Evolutionary conservation across 2,113 vertebrate genomes (phyloP).

Genomic region (Bufo bufo): DNA sequence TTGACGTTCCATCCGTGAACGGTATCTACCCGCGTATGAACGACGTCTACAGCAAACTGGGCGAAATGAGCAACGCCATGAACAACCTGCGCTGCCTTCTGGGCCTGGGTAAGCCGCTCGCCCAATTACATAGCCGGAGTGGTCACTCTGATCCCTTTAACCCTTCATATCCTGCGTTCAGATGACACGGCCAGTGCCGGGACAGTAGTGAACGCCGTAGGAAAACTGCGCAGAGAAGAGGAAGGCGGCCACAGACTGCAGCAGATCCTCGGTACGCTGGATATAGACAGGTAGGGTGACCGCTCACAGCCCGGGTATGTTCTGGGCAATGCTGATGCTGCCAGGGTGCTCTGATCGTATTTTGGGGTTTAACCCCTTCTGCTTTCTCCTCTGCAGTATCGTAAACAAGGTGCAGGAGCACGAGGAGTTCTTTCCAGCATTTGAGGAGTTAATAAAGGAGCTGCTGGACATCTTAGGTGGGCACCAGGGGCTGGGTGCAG

Average conservation of each 20-base stretch:
- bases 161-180: conserved; percentile 59
- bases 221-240: conserved; percentile 71
- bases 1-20: conserved; percentile 80
- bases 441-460: conserved; percentile 79
- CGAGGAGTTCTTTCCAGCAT: conserved; percentile 86
- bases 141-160: too few relatives aligned
- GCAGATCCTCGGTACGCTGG: conserved; percentile 76
- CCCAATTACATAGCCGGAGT: too few relatives aligned
- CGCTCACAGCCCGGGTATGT: not conserved
- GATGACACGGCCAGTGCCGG: conserved; percentile 76
- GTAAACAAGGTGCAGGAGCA: conserved; percentile 70
- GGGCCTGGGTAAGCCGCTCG: conserved; percentile 74
- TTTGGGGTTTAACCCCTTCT: not conserved
- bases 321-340: too few relatives aligned
- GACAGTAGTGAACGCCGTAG: conserved; percentile 79
- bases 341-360: too few relatives aligned
- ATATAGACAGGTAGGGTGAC: conserved; percentile 81
- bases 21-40: conserved; percentile 90
- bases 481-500: not conserved
- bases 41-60: conserved; percentile 84
- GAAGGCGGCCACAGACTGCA: conserved; percentile 69
- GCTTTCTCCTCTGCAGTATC: not conserved
- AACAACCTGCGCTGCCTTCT: conserved; percentile 82
- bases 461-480: conserved; percentile 82
- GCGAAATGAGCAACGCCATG: conserved; percentile 85